These are phyloP conservation scores for Calameuta idolon DNA, from an alignment of 2,888 invertebrate species.

Conservation along the genomic window DNA sequence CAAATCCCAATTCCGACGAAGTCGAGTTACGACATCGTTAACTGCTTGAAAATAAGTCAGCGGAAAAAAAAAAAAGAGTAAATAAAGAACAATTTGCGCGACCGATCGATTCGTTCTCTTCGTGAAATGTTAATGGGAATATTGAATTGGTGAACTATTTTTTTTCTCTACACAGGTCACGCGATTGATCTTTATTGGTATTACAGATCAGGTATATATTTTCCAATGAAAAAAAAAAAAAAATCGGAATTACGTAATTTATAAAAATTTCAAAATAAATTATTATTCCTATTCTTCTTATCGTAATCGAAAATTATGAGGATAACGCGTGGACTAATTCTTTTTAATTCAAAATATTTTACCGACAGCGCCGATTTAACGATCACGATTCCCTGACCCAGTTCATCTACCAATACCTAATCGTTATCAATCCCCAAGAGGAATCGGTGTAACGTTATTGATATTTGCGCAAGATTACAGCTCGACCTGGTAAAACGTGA, in stretches of 20 bases:
- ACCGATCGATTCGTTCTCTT: conserved; percentile 3
- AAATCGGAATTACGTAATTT: too few species aligned
- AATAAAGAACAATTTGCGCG: background rate
- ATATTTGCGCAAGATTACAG: conserved; percentile 41
- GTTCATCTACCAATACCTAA: background rate
- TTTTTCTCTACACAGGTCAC: background rate
- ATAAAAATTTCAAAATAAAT: too few species aligned
- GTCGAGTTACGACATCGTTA: background rate
- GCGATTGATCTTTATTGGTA: background rate
- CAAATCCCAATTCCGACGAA: background rate
- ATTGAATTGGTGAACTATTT: background rate
- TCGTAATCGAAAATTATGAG: too few species aligned
- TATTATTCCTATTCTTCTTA: too few species aligned
- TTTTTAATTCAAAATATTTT: background rate
- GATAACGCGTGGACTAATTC: too few species aligned
- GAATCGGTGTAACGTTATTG: background rate
- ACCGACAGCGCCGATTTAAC: background rate
- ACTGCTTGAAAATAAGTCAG: background rate
- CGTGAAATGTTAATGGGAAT: conserved; percentile 49
- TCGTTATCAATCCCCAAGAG: background rate
- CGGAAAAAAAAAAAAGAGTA: background rate
- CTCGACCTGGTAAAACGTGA: conserved; percentile 51
- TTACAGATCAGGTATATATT: background rate
- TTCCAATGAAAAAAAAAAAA: too few species aligned
- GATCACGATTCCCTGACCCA: background rate